Percentiles rank a stretch among this genome's conserved stretches.
Conservation (phyloP, 2,113 vertebrate species). For the Ctenomys sociabilis region DNA sequence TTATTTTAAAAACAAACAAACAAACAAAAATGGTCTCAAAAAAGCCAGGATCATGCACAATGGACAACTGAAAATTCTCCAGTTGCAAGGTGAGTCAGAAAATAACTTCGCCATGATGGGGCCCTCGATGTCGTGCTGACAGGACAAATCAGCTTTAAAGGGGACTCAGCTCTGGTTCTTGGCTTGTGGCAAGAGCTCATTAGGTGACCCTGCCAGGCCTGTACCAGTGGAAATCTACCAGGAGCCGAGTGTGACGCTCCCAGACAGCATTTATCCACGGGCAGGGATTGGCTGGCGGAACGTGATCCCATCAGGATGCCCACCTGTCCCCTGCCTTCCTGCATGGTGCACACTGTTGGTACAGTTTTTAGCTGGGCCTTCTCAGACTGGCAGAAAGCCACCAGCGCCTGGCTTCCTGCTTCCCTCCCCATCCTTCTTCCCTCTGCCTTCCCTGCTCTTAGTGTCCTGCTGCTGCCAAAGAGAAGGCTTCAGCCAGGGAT, state of each 20-base stretch:
- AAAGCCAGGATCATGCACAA: constrained; percentile 50
- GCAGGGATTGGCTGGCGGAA: constrained; percentile 30
- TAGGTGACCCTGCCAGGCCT: background rate
- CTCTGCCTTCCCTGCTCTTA: background rate
- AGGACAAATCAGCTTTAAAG: constrained; percentile 11
- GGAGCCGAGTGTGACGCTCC: constrained; percentile 33
- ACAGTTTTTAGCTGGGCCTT: background rate
- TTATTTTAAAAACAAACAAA: background rate
- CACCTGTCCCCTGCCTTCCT: background rate
- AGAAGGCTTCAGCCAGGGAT: constrained; percentile 28
- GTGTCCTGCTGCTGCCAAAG: background rate
- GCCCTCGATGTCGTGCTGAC: background rate
- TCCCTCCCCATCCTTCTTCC: background rate
- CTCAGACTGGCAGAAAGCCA: background rate
- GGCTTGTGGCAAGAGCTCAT: constrained; percentile 6
- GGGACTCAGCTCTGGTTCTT: constrained; percentile 28
- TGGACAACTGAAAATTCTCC: constrained; percentile 72
- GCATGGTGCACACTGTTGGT: background rate
- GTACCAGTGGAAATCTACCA: constrained; percentile 56
- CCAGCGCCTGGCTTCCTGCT: constrained; percentile 46
- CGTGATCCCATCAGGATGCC: constrained; percentile 55
- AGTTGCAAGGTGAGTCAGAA: constrained; percentile 70
- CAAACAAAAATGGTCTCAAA: constrained; percentile 40
- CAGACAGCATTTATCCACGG: constrained; percentile 42
- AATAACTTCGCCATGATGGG: constrained; percentile 43